phyloP scores from a whole-genome alignment of 1,140 invertebrate species.

The Papilio dardanus region DNA sequence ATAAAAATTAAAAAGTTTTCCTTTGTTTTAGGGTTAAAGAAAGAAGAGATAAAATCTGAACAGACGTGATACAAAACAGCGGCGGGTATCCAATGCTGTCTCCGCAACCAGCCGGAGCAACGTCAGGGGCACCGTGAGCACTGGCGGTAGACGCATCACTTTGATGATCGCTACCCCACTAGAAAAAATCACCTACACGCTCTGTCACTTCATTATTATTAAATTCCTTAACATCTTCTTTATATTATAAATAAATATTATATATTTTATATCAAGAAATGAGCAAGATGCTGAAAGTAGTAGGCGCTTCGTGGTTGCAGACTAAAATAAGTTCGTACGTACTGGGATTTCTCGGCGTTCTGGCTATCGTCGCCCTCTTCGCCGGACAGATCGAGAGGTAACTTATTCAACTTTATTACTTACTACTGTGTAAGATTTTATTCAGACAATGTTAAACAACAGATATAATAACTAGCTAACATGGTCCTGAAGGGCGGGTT shows the following conservation, averaged over 20 bases:
- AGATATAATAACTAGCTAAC: too few species aligned
- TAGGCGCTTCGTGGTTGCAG: constrained; percentile 90
- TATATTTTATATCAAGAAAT: constrained; percentile 56
- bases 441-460: too few species aligned
- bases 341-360: constrained; percentile 84
- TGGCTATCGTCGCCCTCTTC: constrained; percentile 87
- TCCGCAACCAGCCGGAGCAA: constrained; percentile 52
- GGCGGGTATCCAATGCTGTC: constrained; percentile 60
- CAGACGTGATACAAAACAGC: constrained; percentile 52
- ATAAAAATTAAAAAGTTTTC: constrained; percentile 38
- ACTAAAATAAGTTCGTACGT: constrained; percentile 88
- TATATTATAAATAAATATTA: constrained; percentile 75
- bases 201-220: constrained; percentile 82
- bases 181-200: constrained; percentile 76
- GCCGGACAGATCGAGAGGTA: constrained; percentile 86
- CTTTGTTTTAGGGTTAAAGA: constrained; percentile 74
- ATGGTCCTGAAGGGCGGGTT: too few species aligned
- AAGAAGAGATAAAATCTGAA: constrained; percentile 51
- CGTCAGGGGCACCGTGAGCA: constrained; percentile 55
- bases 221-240: constrained; percentile 81
- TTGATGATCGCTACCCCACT: constrained; percentile 76
- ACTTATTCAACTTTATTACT: constrained; percentile 28
- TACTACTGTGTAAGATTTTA: neutral
- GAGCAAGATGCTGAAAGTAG: constrained; percentile 88
- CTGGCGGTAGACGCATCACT: constrained; percentile 50